Conservation (phyloP, 2,797 vertebrate species). For the Enteromius viviparus region DNA sequence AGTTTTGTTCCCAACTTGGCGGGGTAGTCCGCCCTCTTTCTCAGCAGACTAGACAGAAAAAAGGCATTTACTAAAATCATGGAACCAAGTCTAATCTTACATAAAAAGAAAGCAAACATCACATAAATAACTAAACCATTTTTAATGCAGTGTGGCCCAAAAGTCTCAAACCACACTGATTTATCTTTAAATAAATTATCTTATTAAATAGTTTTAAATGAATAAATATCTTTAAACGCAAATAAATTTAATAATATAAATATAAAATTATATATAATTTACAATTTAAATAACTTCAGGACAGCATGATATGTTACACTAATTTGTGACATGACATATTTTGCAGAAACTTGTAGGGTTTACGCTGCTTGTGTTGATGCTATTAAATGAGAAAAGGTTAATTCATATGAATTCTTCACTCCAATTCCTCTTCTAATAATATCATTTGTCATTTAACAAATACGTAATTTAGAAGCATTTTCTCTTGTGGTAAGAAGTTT, state of each 20-base stretch:
- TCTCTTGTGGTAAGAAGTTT: not conserved
- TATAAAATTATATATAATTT: too few relatives aligned
- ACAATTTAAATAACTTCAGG: not conserved
- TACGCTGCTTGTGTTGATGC: not conserved
- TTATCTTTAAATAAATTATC: not conserved
- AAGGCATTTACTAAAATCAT: not conserved
- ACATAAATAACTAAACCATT: not conserved
- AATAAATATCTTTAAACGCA: not conserved
- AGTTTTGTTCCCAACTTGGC: slow-evolving; percentile 97
- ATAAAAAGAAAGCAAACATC: not conserved
- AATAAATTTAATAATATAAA: not conserved
- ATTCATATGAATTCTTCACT: not conserved
- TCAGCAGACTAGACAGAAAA: slow-evolving; percentile 83
- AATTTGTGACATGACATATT: not conserved
- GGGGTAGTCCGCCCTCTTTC: slow-evolving; percentile 90
- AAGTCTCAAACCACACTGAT: not conserved
- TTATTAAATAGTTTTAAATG: not conserved
- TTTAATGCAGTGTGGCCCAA: not conserved
- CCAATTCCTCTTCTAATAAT: not conserved
- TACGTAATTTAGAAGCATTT: too few relatives aligned
- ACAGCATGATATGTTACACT: not conserved
- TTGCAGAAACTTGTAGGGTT: not conserved
- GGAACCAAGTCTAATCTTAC: not conserved
- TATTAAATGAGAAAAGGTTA: not conserved
- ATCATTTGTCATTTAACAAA: not conserved